These are phyloP conservation scores for Corynorhinus townsendii DNA, from an alignment of 2,113 vertebrate genomes.

Conservation along the genomic window DNA sequence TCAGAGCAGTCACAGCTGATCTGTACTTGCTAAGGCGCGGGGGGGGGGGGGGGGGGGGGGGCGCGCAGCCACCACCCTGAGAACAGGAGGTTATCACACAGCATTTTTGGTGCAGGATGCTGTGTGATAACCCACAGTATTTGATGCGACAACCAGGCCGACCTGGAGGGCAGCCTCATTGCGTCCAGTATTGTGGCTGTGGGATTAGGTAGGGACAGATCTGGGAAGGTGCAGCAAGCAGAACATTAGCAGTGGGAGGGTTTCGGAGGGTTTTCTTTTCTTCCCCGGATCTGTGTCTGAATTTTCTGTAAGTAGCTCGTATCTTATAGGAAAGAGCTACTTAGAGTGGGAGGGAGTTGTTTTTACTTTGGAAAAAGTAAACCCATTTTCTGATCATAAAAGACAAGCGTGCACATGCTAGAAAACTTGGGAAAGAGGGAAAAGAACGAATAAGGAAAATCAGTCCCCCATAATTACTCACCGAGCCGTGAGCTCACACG, in stretches of 20 bases:
- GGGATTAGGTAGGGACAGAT: not conserved
- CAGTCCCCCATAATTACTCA: not conserved
- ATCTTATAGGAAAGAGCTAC: not conserved
- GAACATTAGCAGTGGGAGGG: not conserved
- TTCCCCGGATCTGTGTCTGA: not conserved
- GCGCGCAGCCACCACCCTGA: not conserved
- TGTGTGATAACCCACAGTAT: too few relatives aligned
- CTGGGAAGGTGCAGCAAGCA: not conserved
- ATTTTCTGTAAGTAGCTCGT: not conserved
- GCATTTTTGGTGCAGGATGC: not conserved
- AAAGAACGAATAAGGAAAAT: not conserved
- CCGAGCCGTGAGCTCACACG: not conserved
- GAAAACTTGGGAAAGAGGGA: not conserved
- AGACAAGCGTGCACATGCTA: not conserved
- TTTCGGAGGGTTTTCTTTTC: not conserved
- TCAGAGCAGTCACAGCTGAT: fast-evolving
- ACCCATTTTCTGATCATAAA: not conserved
- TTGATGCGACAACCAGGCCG: too few relatives aligned
- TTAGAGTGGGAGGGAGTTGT: not conserved
- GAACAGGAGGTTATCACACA: not conserved
- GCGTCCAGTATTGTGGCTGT: not conserved
- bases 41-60: too few relatives aligned
- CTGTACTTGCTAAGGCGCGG: fast-evolving
- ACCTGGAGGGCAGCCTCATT: not conserved
- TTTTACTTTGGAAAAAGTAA: not conserved